phyloP scores from a whole-genome alignment of 2,113 vertebrate genomes.

The Chionis minor region DNA sequence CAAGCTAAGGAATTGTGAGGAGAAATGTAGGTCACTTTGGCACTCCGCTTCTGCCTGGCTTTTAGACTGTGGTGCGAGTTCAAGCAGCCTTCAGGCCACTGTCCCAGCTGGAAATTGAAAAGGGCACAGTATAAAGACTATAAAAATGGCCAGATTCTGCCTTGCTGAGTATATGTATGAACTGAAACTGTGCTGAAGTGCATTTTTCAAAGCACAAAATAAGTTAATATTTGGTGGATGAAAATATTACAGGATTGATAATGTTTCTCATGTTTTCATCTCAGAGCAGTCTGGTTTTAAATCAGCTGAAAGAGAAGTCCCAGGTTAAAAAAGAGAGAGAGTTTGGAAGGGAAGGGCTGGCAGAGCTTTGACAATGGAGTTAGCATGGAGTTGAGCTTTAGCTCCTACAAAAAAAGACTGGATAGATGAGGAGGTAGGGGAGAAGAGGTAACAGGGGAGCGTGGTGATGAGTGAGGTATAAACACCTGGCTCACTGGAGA shows the following conservation, averaged over 20 bases:
- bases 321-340: not conserved
- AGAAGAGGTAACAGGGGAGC: not conserved
- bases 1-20: not conserved
- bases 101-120: not conserved
- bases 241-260: not conserved
- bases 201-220: not conserved
- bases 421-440: not conserved
- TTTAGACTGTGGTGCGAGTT: not conserved
- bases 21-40: constrained; percentile 9
- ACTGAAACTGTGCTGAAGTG: not conserved
- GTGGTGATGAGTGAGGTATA: fast-evolving
- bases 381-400: not conserved
- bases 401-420: fast-evolving
- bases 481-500: not conserved
- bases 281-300: not conserved
- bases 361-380: not conserved
- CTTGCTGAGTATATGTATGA: not conserved
- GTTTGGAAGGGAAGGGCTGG: not conserved
- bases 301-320: not conserved
- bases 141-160: not conserved
- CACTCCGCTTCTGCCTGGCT: not conserved
- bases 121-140: not conserved
- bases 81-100: not conserved
- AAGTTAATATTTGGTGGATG: not conserved
- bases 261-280: not conserved